phyloP scores from a whole-genome alignment of 2,113 vertebrate genomes.

The Sorex araneus region DNA sequence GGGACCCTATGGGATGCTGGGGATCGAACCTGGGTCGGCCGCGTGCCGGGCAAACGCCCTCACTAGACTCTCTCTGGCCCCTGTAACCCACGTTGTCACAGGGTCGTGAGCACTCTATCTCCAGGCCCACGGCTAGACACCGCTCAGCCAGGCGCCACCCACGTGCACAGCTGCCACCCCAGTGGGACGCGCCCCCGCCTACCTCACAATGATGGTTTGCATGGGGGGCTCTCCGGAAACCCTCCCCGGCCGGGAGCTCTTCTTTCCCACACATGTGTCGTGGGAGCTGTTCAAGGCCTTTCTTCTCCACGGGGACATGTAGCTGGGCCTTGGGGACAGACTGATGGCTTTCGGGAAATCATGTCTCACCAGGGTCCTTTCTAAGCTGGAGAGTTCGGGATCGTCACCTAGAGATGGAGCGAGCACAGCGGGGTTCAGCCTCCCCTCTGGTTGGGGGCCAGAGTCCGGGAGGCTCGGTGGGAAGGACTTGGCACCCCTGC shows the following conservation, averaged over 20 bases:
- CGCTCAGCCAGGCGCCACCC: background rate
- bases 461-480: no score
- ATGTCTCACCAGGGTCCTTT: constrained; percentile 84
- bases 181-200: background rate
- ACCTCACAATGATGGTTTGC: constrained; percentile 73
- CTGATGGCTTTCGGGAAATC: constrained; percentile 78
- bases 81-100: background rate
- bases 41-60: no score
- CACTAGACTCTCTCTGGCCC: no score
- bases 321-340: constrained; percentile 78
- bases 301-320: constrained; percentile 71
- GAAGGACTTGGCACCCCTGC: no score
- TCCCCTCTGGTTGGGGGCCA: background rate
- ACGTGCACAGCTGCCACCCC: no score
- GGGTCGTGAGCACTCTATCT: background rate
- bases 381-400: constrained; percentile 77
- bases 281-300: constrained; percentile 37
- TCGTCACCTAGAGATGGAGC: constrained; percentile 72
- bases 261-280: background rate
- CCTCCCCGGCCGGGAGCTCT: constrained; percentile 38
- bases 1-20: no score
- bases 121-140: background rate
- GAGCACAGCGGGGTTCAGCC: background rate
- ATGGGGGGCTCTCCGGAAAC: background rate
- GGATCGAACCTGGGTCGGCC: no score